Base-by-base conservation (phyloP, 2,888 invertebrate species). In the Biston stratarius region DNA sequence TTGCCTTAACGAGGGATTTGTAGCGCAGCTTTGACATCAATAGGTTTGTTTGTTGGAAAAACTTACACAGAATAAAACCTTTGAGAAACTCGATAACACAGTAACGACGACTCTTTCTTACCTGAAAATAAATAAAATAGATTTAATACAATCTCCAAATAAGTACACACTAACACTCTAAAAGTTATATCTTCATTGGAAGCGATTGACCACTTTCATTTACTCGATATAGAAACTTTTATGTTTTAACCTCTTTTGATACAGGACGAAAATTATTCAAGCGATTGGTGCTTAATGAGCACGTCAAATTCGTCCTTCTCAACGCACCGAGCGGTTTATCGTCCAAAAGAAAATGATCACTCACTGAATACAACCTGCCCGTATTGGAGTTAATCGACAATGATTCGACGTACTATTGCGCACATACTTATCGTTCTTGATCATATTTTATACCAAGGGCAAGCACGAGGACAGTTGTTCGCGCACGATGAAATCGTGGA, bases 91-190 rank as follows among this genome's bases (percentile, higher is more conserved):
- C 72, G 75, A 71, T 72, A 74, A 69, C 64, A 64, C 73, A 67
- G 71, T 80, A 80, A 82, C 75, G 79, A 79, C 70, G 76, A 72
- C 71, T 75, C 58, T 70, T 69, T 76, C 87, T 87, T 86, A 88
- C 88, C 87, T 88, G 87, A 34, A 83, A 83, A 77, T 36, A 66
- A 74, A 77, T 72, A 76, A 76, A 73, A 72, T 67, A 64, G 53
- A 51, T 66, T 48, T 61, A 9, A 11, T 36, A 6, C 24, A 44
- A 44, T 48, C 10, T 11, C 10, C 5, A 15, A 9, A 55, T 12
- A 55, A 40, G 34, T 1, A 42, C 15, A 11, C 11, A 2, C 24
- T 24, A 24, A 3, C 24, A 24, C 24, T 24, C 1, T 24, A 24
- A 3, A 24, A 24, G 24, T 24, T 3, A 24, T 24, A 24, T 24